phyloP scores from a whole-genome alignment of 2,888 invertebrate genomes.

The Eupithecia exiguata region DNA sequence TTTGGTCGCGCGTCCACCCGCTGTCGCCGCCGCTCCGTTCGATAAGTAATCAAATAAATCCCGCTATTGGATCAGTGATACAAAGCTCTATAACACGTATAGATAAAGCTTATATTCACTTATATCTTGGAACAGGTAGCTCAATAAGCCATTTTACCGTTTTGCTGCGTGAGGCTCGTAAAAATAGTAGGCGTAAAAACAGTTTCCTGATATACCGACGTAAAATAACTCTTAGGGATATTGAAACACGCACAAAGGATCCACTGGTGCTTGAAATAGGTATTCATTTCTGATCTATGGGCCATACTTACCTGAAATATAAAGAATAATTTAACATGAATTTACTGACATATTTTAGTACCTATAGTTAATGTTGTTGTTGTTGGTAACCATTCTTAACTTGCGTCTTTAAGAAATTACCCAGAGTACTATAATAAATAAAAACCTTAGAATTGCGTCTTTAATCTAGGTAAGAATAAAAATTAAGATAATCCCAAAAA shows the following conservation, averaged over 20 bases:
- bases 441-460: no score
- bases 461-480: no score
- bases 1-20: not conserved
- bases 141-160: constrained; percentile 11
- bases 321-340: not conserved
- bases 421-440: no score
- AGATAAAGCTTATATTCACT: constrained; percentile 4
- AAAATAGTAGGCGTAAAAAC: constrained; percentile 16
- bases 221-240: constrained; percentile 17
- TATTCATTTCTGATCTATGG: constrained; percentile 2
- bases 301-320: not conserved
- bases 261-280: constrained; percentile 15
- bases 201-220: constrained; percentile 13
- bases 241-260: constrained; percentile 14
- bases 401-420: no score
- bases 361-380: not conserved
- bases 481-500: no score
- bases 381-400: not conserved
- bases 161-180: constrained; percentile 14
- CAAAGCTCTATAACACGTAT: not conserved
- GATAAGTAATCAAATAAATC: constrained; percentile 7
- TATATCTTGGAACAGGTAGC: not conserved
- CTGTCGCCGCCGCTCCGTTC: not conserved
- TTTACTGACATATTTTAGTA: not conserved
- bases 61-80: not conserved